Evolutionary conservation across 2,888 invertebrate genomes (phyloP), one percentile per base, ranked within the genome.

Genomic region (Ophion ventricosus): DNA sequence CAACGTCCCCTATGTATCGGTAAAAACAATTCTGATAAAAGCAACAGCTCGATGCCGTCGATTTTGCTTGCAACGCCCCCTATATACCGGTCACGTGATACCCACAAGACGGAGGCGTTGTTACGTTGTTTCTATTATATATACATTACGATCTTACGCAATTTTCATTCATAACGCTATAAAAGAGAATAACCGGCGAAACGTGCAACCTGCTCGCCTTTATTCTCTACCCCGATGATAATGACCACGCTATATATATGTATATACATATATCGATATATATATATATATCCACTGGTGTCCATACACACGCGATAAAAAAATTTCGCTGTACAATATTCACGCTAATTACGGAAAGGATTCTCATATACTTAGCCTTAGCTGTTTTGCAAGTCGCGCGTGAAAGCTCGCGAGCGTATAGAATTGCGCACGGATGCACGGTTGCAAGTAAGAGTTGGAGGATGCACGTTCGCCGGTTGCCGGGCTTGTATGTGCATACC

Each of bases 321-420:
- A 70, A 70, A 26, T 61, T 70, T 14, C 25, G 20, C 43, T 11
- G 20, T 59, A 59, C 64, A 67, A 80, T 59, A 69, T 69, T 56
- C 40, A 59, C 74, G 79, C 74, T 74, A 75, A 83, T 80, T 83
- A 66, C 35, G 75, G 49, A 83, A 80, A 79, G 14, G 75, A 82
- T 56, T 70, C 20, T 70, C 66, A 23, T 54, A 66, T 67, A 43
- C 40, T 54, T 40, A 40, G 56, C 66, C 26, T 25, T 7, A 35
- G 11, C 43, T 67, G 43, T 43, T 67, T 26, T 25, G 43, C 73
- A 25, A 61, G 35, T n/a, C 29, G 26, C 26, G 11, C 23, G 64
- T 56, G 56, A 54, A 66, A 66, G 54, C 56, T 40, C 23, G 56
- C 11, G 35, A 40, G 63, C n/a, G n/a, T n/a, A n/a, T n/a, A n/a